These are phyloP conservation scores for Leptonema lineaticorne DNA, from an alignment of 1,140 invertebrate species.

Conservation along the genomic window DNA sequence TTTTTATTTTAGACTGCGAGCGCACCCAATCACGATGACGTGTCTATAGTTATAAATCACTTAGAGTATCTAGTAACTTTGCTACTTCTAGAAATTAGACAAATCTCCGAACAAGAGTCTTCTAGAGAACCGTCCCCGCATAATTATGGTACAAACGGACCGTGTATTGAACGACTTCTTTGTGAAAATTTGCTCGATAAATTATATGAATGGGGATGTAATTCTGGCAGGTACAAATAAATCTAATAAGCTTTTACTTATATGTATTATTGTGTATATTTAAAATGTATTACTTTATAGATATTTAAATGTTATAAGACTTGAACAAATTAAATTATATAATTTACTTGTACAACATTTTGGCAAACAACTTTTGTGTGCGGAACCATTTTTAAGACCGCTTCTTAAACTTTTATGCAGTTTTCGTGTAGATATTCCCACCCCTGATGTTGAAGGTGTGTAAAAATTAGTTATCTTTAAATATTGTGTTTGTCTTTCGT, in stretches of 20 bases:
- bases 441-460: conserved; percentile 74
- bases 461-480: too few species aligned
- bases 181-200: conserved; percentile 77
- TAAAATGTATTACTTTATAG: conserved; percentile 47
- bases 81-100: conserved; percentile 75
- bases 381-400: conserved; percentile 86
- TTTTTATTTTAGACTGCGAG: conserved; percentile 47
- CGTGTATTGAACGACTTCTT: conserved; percentile 75
- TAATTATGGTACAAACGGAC: conserved; percentile 53
- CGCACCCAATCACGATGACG: conserved; percentile 73
- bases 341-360: conserved; percentile 77
- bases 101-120: conserved; percentile 48
- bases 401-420: conserved; percentile 79
- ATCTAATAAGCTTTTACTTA: neutral
- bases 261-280: neutral
- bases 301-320: conserved; percentile 75
- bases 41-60: conserved; percentile 87
- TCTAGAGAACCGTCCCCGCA: conserved; percentile 49
- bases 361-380: conserved; percentile 77
- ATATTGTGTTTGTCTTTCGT: too few species aligned
- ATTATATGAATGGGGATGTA: conserved; percentile 74
- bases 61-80: conserved; percentile 89
- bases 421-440: conserved; percentile 74
- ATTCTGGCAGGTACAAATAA: conserved; percentile 65
- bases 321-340: conserved; percentile 82